Conservation (phyloP, 2,797 vertebrate genomes). For the Oreochromis mossambicus region DNA sequence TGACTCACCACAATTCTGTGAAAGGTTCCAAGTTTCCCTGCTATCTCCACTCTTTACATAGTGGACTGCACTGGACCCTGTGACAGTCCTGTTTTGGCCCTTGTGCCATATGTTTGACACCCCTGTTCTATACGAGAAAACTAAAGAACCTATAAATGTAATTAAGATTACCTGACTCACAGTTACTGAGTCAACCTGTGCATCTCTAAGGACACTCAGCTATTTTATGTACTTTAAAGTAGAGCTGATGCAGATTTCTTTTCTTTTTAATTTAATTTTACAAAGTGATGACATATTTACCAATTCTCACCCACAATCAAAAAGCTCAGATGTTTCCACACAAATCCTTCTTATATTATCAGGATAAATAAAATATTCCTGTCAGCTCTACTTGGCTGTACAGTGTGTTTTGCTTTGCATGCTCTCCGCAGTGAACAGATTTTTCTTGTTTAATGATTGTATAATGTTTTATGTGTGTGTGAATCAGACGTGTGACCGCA, state of each 20-base stretch:
- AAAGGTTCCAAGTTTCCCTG: not conserved
- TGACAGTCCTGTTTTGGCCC: not conserved
- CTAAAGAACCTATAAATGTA: not conserved
- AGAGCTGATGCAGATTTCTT: not conserved
- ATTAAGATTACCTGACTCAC: not conserved
- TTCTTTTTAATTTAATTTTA: not conserved
- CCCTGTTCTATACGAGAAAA: not conserved
- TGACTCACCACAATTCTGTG: not conserved
- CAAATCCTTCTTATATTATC: not conserved
- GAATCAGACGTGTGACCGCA: conserved; percentile 77
- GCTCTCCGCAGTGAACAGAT: rapidly evolving
- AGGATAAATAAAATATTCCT: not conserved
- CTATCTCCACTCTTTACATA: not conserved
- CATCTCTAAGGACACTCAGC: not conserved
- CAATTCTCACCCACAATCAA: not conserved
- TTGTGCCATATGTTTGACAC: not conserved
- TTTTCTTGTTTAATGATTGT: not conserved
- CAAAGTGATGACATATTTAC: not conserved
- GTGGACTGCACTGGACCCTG: not conserved
- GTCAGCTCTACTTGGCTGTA: conserved; percentile 11
- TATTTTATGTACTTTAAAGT: not conserved
- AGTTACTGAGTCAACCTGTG: conserved; percentile 11
- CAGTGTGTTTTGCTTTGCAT: not conserved
- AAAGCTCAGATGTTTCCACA: not conserved
- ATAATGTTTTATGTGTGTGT: not conserved